phyloP scores from a whole-genome alignment of 2,888 invertebrate species.

The Thecophora atra region DNA sequence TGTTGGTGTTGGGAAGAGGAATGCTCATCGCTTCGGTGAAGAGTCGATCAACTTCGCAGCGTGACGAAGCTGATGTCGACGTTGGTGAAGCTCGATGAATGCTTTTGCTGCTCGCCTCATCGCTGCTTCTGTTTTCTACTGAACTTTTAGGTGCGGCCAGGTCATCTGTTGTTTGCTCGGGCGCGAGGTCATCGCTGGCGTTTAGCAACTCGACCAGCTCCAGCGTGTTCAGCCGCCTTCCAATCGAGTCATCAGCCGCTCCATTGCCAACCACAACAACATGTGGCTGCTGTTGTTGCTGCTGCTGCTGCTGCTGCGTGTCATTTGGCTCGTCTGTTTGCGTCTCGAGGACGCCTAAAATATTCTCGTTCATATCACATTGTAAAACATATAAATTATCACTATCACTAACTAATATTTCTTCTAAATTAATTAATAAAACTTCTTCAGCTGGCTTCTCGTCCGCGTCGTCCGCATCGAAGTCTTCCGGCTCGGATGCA shows the following conservation, averaged over 20 bases:
- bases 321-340: constrained; percentile 17
- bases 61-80: constrained; percentile 4
- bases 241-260: constrained; percentile 32
- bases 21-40: neutral
- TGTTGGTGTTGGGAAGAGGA: constrained; percentile 23
- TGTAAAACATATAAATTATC: constrained; percentile 63
- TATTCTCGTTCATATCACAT: constrained; percentile 65
- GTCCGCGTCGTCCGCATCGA: constrained; percentile 43
- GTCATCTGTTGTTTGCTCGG: constrained; percentile 34
- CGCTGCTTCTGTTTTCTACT: constrained; percentile 30
- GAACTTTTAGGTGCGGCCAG: constrained; percentile 22
- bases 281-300: neutral
- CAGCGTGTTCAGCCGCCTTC: constrained; percentile 43
- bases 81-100: constrained; percentile 36
- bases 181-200: constrained; percentile 44
- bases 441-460: constrained; percentile 54
- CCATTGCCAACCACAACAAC: constrained; percentile 24
- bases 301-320: neutral
- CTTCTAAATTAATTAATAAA: constrained; percentile 61
- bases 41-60: neutral
- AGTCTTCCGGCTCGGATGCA: constrained; percentile 53
- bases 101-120: neutral
- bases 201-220: constrained; percentile 54
- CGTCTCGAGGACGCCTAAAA: constrained; percentile 53
- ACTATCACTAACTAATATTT: constrained; percentile 63